phyloP scores from a whole-genome alignment of 2,888 invertebrate species.

The Limnephilus lunatus region DNA sequence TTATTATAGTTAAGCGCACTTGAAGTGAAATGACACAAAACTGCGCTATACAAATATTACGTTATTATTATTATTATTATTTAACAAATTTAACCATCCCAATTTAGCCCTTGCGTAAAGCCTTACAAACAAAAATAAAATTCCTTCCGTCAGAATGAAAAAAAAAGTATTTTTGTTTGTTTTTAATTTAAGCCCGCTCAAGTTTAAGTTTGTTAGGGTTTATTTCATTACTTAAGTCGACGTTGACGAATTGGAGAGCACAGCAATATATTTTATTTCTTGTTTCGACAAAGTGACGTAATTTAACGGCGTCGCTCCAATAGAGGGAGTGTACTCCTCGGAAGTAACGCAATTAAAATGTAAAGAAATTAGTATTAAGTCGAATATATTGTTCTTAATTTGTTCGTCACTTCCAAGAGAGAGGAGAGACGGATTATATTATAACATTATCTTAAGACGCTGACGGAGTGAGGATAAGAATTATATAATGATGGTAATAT shows the following conservation, averaged over 20 bases:
- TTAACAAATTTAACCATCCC: not conserved
- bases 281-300: not conserved
- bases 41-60: too few relatives aligned
- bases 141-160: not conserved
- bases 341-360: constrained; percentile 28
- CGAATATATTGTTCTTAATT: constrained; percentile 32
- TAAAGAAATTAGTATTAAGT: constrained; percentile 34
- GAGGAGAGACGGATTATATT: not conserved
- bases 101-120: not conserved
- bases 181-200: not conserved
- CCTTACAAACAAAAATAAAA: not conserved
- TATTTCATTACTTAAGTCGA: constrained; percentile 3
- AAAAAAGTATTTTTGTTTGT: not conserved
- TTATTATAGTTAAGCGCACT: too few relatives aligned
- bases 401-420: not conserved
- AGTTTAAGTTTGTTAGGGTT: not conserved
- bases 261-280: not conserved
- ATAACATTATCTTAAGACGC: not conserved
- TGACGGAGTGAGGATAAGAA: not conserved
- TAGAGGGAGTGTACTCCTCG: not conserved
- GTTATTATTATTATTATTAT: too few relatives aligned
- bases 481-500: not conserved
- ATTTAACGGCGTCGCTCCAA: constrained; percentile 8
- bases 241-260: not conserved
- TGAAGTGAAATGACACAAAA: too few relatives aligned